phyloP scores from a whole-genome alignment of 2,888 invertebrate species.

The Alentia gelatinosa region DNA sequence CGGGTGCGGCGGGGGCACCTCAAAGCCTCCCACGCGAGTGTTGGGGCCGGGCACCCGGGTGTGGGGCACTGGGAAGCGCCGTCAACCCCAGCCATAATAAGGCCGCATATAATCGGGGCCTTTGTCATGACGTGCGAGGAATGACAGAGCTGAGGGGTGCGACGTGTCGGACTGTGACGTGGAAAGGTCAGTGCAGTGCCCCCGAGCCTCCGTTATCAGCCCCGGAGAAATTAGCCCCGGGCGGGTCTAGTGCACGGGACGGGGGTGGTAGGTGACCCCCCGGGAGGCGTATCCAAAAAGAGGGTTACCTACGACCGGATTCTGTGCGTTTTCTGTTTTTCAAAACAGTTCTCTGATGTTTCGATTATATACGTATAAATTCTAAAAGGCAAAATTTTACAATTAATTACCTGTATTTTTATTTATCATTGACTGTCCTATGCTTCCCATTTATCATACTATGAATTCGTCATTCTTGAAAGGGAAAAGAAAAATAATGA shows the following conservation, averaged over 20 bases:
- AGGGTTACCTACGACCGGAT: no score
- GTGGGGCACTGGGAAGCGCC: neutral
- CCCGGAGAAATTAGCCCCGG: conserved; percentile 10
- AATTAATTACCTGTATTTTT: no score
- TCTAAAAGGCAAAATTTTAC: no score
- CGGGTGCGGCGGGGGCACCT: neutral
- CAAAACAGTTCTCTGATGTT: no score
- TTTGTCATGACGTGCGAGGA: neutral
- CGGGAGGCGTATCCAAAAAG: no score
- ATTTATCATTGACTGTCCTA: no score
- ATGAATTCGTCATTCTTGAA: no score
- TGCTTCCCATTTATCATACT: no score
- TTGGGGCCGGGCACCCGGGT: neutral
- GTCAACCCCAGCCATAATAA: neutral
- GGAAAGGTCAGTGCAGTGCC: neutral
- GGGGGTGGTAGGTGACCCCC: no score
- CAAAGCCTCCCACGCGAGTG: neutral
- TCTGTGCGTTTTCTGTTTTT: no score
- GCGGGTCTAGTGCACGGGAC: neutral
- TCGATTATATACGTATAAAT: no score
- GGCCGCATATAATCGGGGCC: neutral
- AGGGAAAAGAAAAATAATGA: no score
- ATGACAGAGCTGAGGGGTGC: neutral
- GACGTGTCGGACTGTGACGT: conserved; percentile 27
- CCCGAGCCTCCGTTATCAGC: conserved; percentile 41